These are phyloP conservation scores for Eolophus roseicapilla DNA, from an alignment of 2,113 vertebrate genomes.

Conservation along the genomic window DNA sequence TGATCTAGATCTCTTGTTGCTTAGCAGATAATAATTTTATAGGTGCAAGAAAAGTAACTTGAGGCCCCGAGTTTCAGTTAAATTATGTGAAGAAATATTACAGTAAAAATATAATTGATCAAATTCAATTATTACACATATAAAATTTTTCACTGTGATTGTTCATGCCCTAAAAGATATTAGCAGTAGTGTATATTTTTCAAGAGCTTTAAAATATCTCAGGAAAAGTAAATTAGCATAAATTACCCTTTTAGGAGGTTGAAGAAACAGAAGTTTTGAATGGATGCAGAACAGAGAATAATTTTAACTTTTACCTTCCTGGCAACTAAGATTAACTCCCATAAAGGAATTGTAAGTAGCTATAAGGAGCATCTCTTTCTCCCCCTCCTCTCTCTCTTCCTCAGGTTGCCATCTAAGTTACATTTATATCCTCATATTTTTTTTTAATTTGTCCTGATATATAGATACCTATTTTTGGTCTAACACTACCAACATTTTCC, in stretches of 20 bases:
- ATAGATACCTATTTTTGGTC: conserved; percentile 7
- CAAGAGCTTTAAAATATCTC: background rate
- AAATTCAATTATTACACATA: background rate
- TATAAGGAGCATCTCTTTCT: background rate
- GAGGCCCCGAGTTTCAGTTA: background rate
- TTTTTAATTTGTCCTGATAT: background rate
- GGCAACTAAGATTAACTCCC: background rate
- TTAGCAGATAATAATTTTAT: background rate
- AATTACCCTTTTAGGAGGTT: background rate
- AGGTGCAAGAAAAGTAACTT: background rate
- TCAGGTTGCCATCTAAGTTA: background rate
- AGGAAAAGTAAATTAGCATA: background rate
- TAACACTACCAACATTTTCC: conserved; percentile 4
- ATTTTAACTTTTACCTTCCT: background rate
- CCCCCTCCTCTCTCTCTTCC: background rate
- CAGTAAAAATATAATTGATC: background rate
- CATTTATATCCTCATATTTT: background rate
- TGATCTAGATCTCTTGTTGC: background rate
- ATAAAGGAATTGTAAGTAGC: background rate
- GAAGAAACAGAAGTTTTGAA: background rate
- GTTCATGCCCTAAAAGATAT: background rate
- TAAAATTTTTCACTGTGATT: background rate
- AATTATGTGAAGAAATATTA: background rate
- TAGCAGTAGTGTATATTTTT: background rate
- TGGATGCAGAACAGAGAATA: background rate